These are phyloP conservation scores for Perdix hodgsoniae DNA, from an alignment of 2,797 vertebrate species.

Conservation along the genomic window DNA sequence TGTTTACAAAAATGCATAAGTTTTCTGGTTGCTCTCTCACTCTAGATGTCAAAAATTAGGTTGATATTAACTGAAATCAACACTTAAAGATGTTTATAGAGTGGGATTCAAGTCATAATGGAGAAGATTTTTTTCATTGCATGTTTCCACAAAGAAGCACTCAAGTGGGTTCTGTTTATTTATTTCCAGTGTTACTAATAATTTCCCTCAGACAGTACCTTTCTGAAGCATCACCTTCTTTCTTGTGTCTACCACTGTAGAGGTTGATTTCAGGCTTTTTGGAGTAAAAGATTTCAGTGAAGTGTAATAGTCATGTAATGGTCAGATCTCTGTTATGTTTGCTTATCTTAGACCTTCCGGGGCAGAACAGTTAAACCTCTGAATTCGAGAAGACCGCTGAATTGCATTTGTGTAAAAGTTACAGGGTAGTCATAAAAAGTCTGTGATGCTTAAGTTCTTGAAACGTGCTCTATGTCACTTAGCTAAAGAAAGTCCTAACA, in stretches of 20 bases:
- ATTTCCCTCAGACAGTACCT: background rate
- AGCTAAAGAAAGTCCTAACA: background rate
- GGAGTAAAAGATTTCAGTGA: background rate
- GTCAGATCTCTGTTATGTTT: background rate
- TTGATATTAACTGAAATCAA: background rate
- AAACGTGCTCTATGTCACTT: background rate
- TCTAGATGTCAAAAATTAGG: accelerated
- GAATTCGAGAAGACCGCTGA: background rate
- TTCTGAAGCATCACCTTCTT: background rate
- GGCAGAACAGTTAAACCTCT: background rate
- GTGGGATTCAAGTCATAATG: background rate
- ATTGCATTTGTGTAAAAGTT: background rate
- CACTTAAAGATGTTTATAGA: background rate
- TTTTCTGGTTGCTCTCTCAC: background rate
- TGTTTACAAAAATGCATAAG: background rate
- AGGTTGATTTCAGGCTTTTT: background rate
- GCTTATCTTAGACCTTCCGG: background rate
- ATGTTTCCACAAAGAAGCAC: background rate
- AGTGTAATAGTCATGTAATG: background rate
- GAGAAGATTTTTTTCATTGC: background rate
- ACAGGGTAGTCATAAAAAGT: background rate
- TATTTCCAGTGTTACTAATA: background rate
- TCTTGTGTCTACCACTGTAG: background rate
- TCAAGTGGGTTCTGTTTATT: background rate
- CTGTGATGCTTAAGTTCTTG: no score